Conservation (phyloP, 2,888 invertebrate genomes). For the Mesochorus sp. region DNA sequence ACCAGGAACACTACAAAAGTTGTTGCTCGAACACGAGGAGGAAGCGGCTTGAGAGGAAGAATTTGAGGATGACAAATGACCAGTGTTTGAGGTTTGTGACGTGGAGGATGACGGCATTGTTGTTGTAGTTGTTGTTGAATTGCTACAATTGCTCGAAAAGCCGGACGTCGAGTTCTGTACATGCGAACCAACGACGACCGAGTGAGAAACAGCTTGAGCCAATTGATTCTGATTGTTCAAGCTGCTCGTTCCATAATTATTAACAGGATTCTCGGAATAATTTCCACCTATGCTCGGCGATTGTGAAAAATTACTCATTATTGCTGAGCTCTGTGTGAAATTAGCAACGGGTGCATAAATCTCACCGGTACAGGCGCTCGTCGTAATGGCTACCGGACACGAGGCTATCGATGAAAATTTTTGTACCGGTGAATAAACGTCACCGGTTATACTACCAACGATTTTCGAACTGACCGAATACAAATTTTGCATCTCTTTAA, state of each 20-base stretch:
- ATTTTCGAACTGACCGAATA: slow-evolving; percentile 77
- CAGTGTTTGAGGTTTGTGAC: too few species aligned
- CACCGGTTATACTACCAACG: slow-evolving; percentile 70
- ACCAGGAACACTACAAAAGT: slow-evolving; percentile 39
- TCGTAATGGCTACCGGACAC: slow-evolving; percentile 53
- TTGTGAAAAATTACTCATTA: slow-evolving; percentile 79
- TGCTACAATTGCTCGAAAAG: slow-evolving; percentile 46
- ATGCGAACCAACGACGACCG: slow-evolving; percentile 62
- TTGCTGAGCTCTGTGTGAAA: slow-evolving; percentile 80
- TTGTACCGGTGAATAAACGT: slow-evolving; percentile 77
- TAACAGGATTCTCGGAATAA: slow-evolving; percentile 74
- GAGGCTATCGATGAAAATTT: slow-evolving; percentile 70
- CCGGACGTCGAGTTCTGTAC: slow-evolving; percentile 59
- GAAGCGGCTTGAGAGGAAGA: slow-evolving; percentile 50
- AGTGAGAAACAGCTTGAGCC: slow-evolving; percentile 42
- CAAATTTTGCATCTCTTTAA: slow-evolving; percentile 79
- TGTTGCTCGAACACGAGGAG: slow-evolving; percentile 46
- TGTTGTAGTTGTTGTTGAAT: slow-evolving; percentile 28
- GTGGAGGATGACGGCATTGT: neutral
- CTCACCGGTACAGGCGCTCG: slow-evolving; percentile 66
- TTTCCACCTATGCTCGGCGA: slow-evolving; percentile 74
- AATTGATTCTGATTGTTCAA: slow-evolving; percentile 63
- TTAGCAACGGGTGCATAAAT: slow-evolving; percentile 80
- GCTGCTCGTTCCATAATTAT: slow-evolving; percentile 70
- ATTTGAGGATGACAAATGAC: neutral